A percentile compares a stretch with the other conserved stretches of the same genome.
Conservation (phyloP, 2,113 vertebrate genomes). For the Kryptolebias marmoratus region DNA sequence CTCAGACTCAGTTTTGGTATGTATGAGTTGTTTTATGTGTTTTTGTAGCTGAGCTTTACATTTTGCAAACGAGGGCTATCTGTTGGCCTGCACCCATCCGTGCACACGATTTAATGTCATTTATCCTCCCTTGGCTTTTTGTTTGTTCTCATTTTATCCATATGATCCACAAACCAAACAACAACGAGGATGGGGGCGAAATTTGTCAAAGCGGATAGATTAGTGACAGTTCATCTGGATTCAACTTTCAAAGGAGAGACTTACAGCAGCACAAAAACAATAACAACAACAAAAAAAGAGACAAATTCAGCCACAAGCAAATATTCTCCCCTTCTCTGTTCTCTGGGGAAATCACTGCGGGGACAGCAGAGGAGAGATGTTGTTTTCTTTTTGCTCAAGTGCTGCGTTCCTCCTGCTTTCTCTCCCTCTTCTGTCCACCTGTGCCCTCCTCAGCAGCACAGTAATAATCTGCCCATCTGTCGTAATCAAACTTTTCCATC, state of each 20-base stretch:
- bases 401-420: constrained; percentile 14
- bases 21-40: constrained; percentile 30
- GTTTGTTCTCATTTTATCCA: constrained; percentile 1
- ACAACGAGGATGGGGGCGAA: not conserved
- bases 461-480: constrained; percentile 53
- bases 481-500: constrained; percentile 40
- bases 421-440: constrained; percentile 49
- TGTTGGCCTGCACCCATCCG: not conserved
- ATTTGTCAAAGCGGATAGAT: not conserved
- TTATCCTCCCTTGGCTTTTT: constrained; percentile 14
- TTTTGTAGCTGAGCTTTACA: constrained; percentile 18
- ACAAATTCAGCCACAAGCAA: constrained; percentile 49
- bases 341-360: constrained; percentile 70
- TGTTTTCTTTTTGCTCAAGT: constrained; percentile 66
- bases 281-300: constrained; percentile 14
- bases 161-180: constrained; percentile 19
- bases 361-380: constrained; percentile 34
- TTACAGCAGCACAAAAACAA: constrained; percentile 15
- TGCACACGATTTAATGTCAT: constrained; percentile 6
- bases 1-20: no score
- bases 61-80: constrained; percentile 16
- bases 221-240: not conserved
- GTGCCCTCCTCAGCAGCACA: constrained; percentile 46
- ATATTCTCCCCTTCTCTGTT: constrained; percentile 19
- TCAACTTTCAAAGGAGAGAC: constrained; percentile 1